Percentiles rank a stretch among this genome's conserved stretches.
Conservation (phyloP, 2,797 vertebrate species). For the Euthynnus affinis region DNA sequence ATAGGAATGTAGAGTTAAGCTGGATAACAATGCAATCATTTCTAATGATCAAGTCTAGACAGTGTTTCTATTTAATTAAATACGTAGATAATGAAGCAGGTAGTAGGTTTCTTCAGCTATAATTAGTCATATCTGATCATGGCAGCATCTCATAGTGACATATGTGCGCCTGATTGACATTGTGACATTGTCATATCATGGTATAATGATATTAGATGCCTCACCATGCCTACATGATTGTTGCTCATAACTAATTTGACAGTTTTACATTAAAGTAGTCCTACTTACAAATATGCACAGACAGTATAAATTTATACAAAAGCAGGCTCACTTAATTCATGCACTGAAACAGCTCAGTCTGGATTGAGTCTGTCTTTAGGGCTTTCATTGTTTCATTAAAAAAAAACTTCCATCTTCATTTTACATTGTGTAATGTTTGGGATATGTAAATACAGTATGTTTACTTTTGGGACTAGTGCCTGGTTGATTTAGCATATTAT, state of each 20-base stretch:
- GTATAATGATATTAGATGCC: slow-evolving; percentile 27
- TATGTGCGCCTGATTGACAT: slow-evolving; percentile 29
- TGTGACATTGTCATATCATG: slow-evolving; percentile 9
- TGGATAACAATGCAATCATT: slow-evolving; percentile 1
- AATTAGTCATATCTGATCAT: slow-evolving; percentile 46
- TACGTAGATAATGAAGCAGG: slow-evolving; percentile 28
- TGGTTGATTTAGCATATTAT: slow-evolving; percentile 57
- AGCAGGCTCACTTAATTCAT: slow-evolving; percentile 25
- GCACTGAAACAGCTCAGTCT: slow-evolving; percentile 38
- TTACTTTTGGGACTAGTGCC: slow-evolving; percentile 56
- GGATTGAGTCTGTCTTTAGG: slow-evolving; percentile 33
- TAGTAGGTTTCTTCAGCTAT: slow-evolving; percentile 1
- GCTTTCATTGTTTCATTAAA: slow-evolving; percentile 50
- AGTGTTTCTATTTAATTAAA: slow-evolving; percentile 21
- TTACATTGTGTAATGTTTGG: slow-evolving; percentile 43
- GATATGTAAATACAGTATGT: slow-evolving; percentile 67
- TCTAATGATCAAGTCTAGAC: neutral
- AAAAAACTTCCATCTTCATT: slow-evolving; percentile 35
- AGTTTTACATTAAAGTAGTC: slow-evolving; percentile 10
- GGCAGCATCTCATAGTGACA: slow-evolving; percentile 12
- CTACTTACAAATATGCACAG: slow-evolving; percentile 32
- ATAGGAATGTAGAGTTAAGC: neutral
- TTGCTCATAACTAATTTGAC: slow-evolving; percentile 37
- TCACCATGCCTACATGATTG: slow-evolving; percentile 7
- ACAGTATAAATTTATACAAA: slow-evolving; percentile 29